These are phyloP conservation scores for Clarias pachynema DNA, from an alignment of 2,797 vertebrate genomes.

Conservation along the genomic window DNA sequence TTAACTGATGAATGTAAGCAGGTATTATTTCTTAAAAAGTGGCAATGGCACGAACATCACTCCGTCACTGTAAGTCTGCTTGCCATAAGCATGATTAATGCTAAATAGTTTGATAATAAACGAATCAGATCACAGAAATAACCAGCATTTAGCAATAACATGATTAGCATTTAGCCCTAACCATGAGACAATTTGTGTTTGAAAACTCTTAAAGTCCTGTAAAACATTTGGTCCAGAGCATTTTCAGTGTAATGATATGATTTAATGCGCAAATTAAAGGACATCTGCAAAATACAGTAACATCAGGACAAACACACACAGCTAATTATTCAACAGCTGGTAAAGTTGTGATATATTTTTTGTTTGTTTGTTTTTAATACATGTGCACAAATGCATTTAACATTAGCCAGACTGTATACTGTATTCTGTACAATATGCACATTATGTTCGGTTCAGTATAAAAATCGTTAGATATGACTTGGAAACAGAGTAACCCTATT, in stretches of 20 bases:
- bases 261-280: neutral
- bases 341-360: neutral
- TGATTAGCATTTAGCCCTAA: neutral
- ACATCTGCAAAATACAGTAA: neutral
- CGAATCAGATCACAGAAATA: neutral
- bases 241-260: neutral
- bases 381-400: neutral
- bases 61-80: neutral
- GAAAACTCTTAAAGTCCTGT: neutral
- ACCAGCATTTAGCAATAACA: neutral
- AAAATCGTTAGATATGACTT: neutral
- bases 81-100: neutral
- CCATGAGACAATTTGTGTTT: neutral
- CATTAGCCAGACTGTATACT: neutral
- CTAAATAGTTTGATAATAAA: neutral
- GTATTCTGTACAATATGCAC: neutral
- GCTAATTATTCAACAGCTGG: neutral
- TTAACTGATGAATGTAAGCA: neutral
- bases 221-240: neutral
- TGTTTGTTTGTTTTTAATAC: neutral
- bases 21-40: neutral
- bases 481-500: conserved; percentile 1
- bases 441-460: neutral
- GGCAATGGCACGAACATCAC: neutral
- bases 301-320: conserved; percentile 21